phyloP scores from a whole-genome alignment of 2,888 invertebrate genomes.

The Lithosia quadra region DNA sequence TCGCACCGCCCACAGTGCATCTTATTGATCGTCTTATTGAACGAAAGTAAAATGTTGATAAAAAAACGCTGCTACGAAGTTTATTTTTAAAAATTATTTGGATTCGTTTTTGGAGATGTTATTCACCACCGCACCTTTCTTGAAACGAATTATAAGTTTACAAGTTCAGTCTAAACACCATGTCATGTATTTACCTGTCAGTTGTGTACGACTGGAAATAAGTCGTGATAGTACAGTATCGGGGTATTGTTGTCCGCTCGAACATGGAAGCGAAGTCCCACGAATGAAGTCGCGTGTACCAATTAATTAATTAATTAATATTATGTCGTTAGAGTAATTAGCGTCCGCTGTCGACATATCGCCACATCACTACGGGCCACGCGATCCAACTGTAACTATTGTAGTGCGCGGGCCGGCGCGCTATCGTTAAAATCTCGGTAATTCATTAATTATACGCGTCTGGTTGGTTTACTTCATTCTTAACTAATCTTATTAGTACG shows the following conservation, averaged over 20 bases:
- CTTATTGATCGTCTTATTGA: background rate
- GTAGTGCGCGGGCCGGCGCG: background rate
- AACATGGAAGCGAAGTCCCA: background rate
- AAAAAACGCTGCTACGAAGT: too few relatives aligned
- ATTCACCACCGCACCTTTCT: background rate
- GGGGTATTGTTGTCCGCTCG: too few relatives aligned
- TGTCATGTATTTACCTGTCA: too few relatives aligned
- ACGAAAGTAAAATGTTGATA: too few relatives aligned
- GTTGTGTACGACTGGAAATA: too few relatives aligned
- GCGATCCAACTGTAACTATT: background rate
- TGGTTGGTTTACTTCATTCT: constrained; percentile 3
- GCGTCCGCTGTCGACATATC: background rate
- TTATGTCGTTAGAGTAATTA: background rate
- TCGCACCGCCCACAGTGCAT: too few relatives aligned
- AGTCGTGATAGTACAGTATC: too few relatives aligned
- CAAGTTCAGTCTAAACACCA: too few relatives aligned
- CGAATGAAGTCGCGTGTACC: background rate
- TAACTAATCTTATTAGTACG: background rate
- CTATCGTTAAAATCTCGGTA: constrained; percentile 12
- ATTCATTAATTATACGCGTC: constrained; percentile 14
- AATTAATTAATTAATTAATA: background rate
- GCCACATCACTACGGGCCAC: background rate
- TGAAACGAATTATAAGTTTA: too few relatives aligned
- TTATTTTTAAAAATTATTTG: background rate
- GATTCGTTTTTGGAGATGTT: background rate